Percentiles rank a stretch among this genome's conserved stretches.
phyloP scores from a whole-genome alignment of 2,113 vertebrate species.

The Manacus vitellinus region DNA sequence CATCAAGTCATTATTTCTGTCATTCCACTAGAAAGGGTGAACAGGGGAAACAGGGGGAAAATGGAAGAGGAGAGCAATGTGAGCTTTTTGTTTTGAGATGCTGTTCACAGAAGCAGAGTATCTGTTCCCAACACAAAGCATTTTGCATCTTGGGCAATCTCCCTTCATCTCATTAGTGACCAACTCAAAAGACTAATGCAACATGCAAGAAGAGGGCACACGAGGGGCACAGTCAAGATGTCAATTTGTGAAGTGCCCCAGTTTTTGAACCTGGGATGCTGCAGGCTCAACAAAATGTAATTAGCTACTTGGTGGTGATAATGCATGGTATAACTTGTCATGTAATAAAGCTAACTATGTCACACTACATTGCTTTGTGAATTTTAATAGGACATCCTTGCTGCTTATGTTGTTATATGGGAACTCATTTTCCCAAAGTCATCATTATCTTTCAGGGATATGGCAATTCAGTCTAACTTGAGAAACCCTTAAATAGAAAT shows the following conservation, averaged over 20 bases:
- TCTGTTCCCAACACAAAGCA: neutral
- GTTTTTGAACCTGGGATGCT: neutral
- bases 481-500: neutral
- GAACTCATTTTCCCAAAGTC: neutral
- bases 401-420: neutral
- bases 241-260: neutral
- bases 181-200: neutral
- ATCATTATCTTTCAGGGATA: neutral
- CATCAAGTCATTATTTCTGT: conserved; percentile 17
- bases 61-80: neutral
- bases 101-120: neutral
- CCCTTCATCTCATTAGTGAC: neutral
- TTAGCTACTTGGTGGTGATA: fast-evolving
- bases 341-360: neutral
- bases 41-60: neutral
- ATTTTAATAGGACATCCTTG: neutral
- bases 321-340: neutral
- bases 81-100: neutral
- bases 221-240: neutral
- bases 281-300: neutral
- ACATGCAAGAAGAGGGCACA: fast-evolving
- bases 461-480: neutral
- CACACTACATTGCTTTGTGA: neutral
- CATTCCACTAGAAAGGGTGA: neutral
- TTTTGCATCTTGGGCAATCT: neutral